A percentile compares a stretch with the other conserved stretches of the same genome.
phyloP scores from a whole-genome alignment of 2,888 invertebrate genomes.

The Pristionchus entomophagus region DNA sequence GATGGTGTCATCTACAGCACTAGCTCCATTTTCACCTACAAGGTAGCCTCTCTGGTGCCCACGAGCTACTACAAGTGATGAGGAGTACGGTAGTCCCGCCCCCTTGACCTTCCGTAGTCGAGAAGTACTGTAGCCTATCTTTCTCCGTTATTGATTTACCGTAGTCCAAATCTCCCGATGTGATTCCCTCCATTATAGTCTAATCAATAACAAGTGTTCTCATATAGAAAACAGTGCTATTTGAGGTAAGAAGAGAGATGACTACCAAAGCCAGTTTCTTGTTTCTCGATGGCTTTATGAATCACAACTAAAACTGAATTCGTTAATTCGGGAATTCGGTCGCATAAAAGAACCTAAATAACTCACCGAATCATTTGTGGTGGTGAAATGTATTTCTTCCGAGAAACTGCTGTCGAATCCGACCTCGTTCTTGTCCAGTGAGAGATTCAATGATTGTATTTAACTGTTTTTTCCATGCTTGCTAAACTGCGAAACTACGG shows the following conservation, averaged over 20 bases:
- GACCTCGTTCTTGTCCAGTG: slow-evolving; percentile 85
- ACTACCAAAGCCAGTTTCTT: too few species aligned
- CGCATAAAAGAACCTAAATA: too few species aligned
- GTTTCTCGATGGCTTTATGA: too few species aligned
- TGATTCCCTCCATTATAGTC: too few species aligned
- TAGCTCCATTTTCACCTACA: slow-evolving; percentile 97
- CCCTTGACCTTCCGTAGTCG: background rate
- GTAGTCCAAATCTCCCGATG: background rate
- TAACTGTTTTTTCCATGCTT: too few species aligned
- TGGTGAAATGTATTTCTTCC: slow-evolving; percentile 90
- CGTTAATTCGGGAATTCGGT: too few species aligned
- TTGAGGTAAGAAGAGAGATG: too few species aligned
- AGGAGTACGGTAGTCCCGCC: background rate
- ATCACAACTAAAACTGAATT: too few species aligned
- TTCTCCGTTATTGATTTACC: background rate
- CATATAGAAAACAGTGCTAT: too few species aligned
- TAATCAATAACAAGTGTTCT: too few species aligned
- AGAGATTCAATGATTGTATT: background rate
- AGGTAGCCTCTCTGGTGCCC: background rate
- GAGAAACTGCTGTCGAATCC: slow-evolving; percentile 96
- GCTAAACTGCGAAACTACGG: too few species aligned
- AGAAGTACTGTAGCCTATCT: background rate
- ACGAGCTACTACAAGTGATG: slow-evolving; percentile 17
- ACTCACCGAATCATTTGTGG: slow-evolving; percentile 65
- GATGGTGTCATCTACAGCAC: slow-evolving; percentile 98